Base-by-base conservation (phyloP, 2,888 invertebrate genomes). In the Leucophenga montana region DNA sequence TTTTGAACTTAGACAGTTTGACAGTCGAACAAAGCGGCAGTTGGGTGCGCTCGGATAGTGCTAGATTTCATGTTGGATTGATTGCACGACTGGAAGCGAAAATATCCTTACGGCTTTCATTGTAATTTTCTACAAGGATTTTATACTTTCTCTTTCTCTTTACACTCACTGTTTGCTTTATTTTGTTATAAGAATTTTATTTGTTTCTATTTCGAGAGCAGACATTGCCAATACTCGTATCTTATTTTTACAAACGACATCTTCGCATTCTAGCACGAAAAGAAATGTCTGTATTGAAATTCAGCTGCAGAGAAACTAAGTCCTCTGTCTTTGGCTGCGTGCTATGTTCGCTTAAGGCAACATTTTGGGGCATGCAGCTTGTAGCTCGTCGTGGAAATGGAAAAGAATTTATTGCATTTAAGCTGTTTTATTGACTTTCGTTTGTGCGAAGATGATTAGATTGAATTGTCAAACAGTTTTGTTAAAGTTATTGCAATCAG, bases 301-400 rank as follows among this genome's bases (percentile, higher is more conserved):
- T 33, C 46, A 70, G 61, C 53, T 46, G 66, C 61, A n/a, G 64
- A 54, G 22, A 59, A 74, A 44, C 57, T 67, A 69, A 67, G 56
- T 67, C 71, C 65, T n/a, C n/a, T 48, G 64, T 54, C 71, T 67
- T 39, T 16, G 9, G 59, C 59, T 68, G 71, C 74, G 66, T 71
- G 68, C 44, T 67, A 69, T 57, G 68, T 73, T 50, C 62, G 66
- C 56, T 31, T 22, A 27, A 39, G 39, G 39, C 39, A 39, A 39
- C 39, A 39, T 39, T 33, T 39, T 39, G 39, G 8, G 39, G 39
- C 11, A 11, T 39, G 39, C 50, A 50, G 50, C 50, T n/a, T 50
- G 16, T 18, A 50, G 50, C 50, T 16, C 13, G 16, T 18, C n/a
- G 50, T 16, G n/a, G 50, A n/a, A 18, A 50, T 50, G 16, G 18